Evolutionary conservation across 2,113 vertebrate species (phyloP).

Genomic region (Scophthalmus maximus): DNA sequence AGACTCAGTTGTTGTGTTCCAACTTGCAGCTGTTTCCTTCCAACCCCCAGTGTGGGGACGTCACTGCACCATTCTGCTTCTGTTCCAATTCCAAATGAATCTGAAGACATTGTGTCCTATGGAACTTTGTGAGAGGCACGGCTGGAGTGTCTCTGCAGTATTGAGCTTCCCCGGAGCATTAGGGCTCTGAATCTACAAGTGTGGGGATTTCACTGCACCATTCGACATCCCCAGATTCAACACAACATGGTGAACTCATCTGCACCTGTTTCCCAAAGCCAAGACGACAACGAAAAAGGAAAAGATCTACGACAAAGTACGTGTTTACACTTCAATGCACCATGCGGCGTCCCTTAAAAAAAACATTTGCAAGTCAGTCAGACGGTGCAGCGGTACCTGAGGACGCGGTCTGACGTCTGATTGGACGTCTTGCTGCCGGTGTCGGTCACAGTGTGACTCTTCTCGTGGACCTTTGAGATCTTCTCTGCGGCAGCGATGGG

Average conservation of each 20-base stretch:
- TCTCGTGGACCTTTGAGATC: slow-evolving; percentile 97
- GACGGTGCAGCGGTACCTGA: slow-evolving; percentile 87
- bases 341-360: slow-evolving; percentile 13
- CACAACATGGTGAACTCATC: not conserved
- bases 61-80: too few species aligned
- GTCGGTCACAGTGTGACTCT: slow-evolving; percentile 90
- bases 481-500: slow-evolving; percentile 98
- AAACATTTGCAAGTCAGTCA: too few species aligned
- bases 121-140: too few species aligned
- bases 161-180: not conserved
- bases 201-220: not conserved
- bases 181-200: not conserved
- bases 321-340: not conserved
- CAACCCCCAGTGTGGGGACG: too few species aligned
- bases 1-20: too few species aligned
- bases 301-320: not conserved
- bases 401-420: slow-evolving; percentile 97
- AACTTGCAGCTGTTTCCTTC: too few species aligned
- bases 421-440: slow-evolving; percentile 88
- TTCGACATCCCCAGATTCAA: slow-evolving; percentile 5
- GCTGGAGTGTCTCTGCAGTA: not conserved
- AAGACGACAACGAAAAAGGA: not conserved
- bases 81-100: too few species aligned
- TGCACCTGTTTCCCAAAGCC: not conserved
- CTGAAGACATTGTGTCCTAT: too few species aligned